Percentiles rank a stretch among this genome's conserved stretches.
Evolutionary conservation across 2,888 invertebrate species (phyloP).

Genomic region (Euproctis similis): DNA sequence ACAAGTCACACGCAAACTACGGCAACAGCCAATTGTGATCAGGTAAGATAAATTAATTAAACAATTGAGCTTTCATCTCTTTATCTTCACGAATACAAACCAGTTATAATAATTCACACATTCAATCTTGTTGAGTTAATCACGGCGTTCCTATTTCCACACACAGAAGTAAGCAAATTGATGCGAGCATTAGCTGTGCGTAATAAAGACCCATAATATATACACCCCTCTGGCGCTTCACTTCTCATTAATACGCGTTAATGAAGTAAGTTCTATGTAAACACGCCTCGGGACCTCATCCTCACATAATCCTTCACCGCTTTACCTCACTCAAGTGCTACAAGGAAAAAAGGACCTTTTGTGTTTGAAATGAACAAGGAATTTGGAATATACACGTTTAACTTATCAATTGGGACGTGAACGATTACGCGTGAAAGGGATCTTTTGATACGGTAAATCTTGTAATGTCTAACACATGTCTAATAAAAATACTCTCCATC

Average conservation of each 20-base stretch:
- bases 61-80: too few species aligned
- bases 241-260: constrained; percentile 62
- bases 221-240: constrained; percentile 43
- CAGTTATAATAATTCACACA: constrained; percentile 6
- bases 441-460: constrained; percentile 48
- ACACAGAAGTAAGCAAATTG: constrained; percentile 39
- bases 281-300: constrained; percentile 58
- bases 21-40: constrained; percentile 85
- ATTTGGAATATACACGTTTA: constrained; percentile 19
- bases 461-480: too few species aligned
- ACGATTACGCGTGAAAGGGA: constrained; percentile 50
- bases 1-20: constrained; percentile 91
- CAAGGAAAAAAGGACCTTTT: constrained; percentile 47
- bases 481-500: too few species aligned
- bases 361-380: constrained; percentile 25
- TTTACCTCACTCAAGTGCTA: constrained; percentile 28
- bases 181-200: constrained; percentile 33
- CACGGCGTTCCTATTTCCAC: constrained; percentile 9
- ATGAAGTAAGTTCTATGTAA: constrained; percentile 70
- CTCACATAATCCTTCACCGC: constrained; percentile 52
- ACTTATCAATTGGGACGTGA: constrained; percentile 36
- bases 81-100: neutral
- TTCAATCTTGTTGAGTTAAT: constrained; percentile 10
- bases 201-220: constrained; percentile 50
- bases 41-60: constrained; percentile 53